Conservation (phyloP, 2,888 invertebrate genomes). For the Ophraella communa region DNA sequence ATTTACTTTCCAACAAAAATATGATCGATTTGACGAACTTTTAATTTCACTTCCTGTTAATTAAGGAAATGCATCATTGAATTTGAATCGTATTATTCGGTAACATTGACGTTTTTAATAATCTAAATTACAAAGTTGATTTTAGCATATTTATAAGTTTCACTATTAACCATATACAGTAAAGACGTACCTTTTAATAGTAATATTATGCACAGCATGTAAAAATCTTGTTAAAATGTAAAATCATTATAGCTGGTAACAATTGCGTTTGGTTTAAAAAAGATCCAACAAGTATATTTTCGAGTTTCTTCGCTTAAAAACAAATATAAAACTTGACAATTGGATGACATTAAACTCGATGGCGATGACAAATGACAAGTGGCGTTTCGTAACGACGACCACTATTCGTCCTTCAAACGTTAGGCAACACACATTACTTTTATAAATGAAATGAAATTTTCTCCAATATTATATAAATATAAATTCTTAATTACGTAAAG, state of each 20-base stretch:
- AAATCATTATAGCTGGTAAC: neutral
- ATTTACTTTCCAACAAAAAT: neutral
- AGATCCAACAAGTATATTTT: slow-evolving; percentile 7
- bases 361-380: slow-evolving; percentile 1
- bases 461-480: no score
- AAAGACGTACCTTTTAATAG: slow-evolving; percentile 6
- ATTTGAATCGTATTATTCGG: slow-evolving; percentile 10
- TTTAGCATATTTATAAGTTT: slow-evolving; percentile 24
- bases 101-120: slow-evolving; percentile 14
- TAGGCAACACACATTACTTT: no score
- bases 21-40: neutral
- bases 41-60: slow-evolving; percentile 19
- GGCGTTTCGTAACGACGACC: neutral
- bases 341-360: neutral
- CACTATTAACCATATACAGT: neutral
- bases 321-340: slow-evolving; percentile 24
- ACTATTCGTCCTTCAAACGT: no score
- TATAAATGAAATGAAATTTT: no score
- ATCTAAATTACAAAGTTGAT: slow-evolving; percentile 24
- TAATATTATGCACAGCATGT: neutral
- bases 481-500: no score
- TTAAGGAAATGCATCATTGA: neutral
- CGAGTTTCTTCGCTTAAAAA: slow-evolving; percentile 16
- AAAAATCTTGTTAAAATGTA: neutral
- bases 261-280: slow-evolving; percentile 1